Conservation (phyloP, 2,888 invertebrate species). For the Eupithecia centaureata region DNA sequence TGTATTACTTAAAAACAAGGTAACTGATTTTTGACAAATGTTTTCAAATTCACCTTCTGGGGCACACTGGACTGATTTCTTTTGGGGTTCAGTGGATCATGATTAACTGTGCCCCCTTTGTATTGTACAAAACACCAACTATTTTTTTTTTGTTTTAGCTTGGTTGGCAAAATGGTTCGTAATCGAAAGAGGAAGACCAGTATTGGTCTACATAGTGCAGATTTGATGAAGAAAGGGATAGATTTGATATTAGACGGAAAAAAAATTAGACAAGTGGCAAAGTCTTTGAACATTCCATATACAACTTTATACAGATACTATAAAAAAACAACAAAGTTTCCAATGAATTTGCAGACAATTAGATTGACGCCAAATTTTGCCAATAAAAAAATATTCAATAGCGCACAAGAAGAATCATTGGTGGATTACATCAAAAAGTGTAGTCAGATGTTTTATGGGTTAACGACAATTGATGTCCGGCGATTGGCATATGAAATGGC, state of each 20-base stretch:
- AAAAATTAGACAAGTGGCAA: constrained; percentile 1
- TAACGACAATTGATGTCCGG: constrained; percentile 12
- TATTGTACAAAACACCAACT: too few species aligned
- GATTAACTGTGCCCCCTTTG: too few species aligned
- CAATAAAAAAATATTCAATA: constrained; percentile 1
- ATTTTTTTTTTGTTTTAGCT: too few species aligned
- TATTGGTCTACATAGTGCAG: too few species aligned
- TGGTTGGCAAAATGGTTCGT: too few species aligned
- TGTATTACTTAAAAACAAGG: neutral
- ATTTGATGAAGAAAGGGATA: too few species aligned
- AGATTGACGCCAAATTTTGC: neutral
- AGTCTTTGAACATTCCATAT: constrained; percentile 12
- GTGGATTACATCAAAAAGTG: neutral
- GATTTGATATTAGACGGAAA: too few species aligned
- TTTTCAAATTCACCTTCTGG: neutral
- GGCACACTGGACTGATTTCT: neutral
- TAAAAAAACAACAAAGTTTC: constrained; percentile 15
- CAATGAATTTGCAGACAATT: neutral
- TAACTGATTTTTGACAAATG: neutral
- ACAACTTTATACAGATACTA: constrained; percentile 13
- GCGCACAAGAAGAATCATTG: neutral
- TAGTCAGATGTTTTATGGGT: constrained; percentile 10
- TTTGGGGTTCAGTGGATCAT: neutral
- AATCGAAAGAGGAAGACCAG: too few species aligned
- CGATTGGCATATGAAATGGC: constrained; percentile 17